phyloP scores from a whole-genome alignment of 2,113 vertebrate species.

The Glaucomys volans region DNA sequence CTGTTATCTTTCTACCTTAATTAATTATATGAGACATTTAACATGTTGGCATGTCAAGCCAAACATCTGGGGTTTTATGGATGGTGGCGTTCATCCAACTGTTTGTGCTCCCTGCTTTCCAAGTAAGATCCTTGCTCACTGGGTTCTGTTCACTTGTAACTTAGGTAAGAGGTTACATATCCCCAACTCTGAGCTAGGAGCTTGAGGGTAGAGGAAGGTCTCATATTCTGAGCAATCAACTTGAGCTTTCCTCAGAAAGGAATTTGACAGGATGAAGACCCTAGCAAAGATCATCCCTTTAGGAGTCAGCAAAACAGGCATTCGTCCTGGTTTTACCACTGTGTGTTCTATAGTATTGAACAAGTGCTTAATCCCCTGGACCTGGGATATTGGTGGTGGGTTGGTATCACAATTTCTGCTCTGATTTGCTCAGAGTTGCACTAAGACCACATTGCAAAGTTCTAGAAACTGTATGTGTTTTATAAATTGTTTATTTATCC shows the following conservation, averaged over 20 bases:
- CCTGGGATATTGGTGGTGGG: not conserved
- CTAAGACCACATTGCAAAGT: not conserved
- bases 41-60: conserved; percentile 50
- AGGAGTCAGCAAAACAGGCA: not conserved
- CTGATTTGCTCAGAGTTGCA: not conserved
- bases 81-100: not conserved
- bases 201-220: not conserved
- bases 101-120: conserved; percentile 42
- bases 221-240: not conserved
- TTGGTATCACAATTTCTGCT: not conserved
- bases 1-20: conserved; percentile 68
- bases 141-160: not conserved
- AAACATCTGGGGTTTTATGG: conserved; percentile 68
- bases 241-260: not conserved
- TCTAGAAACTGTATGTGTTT: not conserved
- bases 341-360: not conserved
- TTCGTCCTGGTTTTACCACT: not conserved
- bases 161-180: not conserved
- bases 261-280: not conserved
- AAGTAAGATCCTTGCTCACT: not conserved
- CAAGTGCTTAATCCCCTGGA: not conserved
- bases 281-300: not conserved
- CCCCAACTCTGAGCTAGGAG: not conserved
- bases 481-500: not conserved
- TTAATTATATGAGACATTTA: conserved; percentile 63